Evolutionary conservation across 2,113 vertebrate genomes (phyloP), one percentile per base, ranked within the genome.

Genomic region (Xyliphius kryptos): DNA sequence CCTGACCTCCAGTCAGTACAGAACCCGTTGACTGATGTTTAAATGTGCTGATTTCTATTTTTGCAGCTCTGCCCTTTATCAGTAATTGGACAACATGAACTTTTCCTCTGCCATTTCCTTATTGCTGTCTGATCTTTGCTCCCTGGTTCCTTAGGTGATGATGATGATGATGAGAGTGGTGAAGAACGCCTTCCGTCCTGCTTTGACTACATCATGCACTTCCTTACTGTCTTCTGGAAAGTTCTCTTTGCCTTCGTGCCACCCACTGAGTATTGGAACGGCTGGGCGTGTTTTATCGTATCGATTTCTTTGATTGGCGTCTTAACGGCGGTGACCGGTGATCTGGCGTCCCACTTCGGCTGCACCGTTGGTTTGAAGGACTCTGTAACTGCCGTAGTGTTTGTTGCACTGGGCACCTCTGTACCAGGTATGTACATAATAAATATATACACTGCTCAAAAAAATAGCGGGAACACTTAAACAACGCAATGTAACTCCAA

Each of bases 161-260:
- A 91, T 43, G 88, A 91, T 36, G 89, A 91, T 10, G 89, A 90
- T 63, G 89, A 90, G 66, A 87, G 86, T 1, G 85, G 87, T 8
- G 89, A 91, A 71, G 89, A 91, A 77, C 85, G 85, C 4, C 84
- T 90, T 66, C 89, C 89, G 4, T 90, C 88, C 67, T 90, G 89
- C 79, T 91, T 89, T 26, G 89, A 91, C 79, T 91, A 91, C 80
- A 91, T 91, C 82, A 91, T 91, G 89, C 89, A 91, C 77, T 91
- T 91, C 83, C 88, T 91, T 61, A 91, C 89, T 0, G 89, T 91
- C 49, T 91, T 91, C 86, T 91, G 89, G 89, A 91, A 91, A 76
- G 89, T 91, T 19, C 85, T 91, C 61, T 91, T 91, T 2, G 89
- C 89, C 44, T 90, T 90, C 13, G 89, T 90, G 21, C 89, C 89